Evolutionary conservation across 92 coral and sea anemone genomes (phyloP).

Genomic region (Palythoa grandiflora): DNA sequence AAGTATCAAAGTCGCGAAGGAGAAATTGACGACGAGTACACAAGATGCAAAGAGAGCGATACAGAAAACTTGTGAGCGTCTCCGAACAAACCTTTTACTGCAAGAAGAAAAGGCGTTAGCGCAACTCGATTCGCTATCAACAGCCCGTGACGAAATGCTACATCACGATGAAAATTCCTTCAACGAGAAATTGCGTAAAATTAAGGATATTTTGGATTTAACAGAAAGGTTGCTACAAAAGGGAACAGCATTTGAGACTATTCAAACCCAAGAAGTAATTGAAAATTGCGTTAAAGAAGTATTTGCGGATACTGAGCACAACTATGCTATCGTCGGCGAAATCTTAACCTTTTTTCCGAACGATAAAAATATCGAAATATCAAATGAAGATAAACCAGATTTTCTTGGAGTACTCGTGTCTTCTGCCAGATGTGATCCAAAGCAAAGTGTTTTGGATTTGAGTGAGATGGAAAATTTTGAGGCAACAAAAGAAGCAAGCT

Average conservation of each 20-base stretch:
- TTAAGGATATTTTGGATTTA: background rate
- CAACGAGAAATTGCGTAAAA: background rate
- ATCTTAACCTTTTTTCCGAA: background rate
- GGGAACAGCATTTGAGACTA: background rate
- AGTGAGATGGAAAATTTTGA: background rate
- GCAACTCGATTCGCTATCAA: background rate
- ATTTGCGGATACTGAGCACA: background rate
- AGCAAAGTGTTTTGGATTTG: background rate
- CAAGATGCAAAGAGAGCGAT: background rate
- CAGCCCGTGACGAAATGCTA: background rate
- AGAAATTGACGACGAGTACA: background rate
- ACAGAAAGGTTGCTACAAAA: background rate
- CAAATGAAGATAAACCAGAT: background rate
- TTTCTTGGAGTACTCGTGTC: background rate
- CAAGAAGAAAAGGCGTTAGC: background rate
- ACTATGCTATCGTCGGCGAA: background rate
- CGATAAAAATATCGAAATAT: background rate
- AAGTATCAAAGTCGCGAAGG: background rate
- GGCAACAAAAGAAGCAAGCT: background rate
- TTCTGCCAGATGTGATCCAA: conserved; percentile 7
- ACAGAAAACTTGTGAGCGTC: background rate
- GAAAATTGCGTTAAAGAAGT: background rate
- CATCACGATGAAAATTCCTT: background rate
- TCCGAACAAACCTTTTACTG: background rate
- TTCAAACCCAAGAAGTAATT: background rate